A percentile compares a stretch with the other conserved stretches of the same genome.
Evolutionary conservation across 2,113 vertebrate species (phyloP).

Genomic region (Rhynchomys soricoides): DNA sequence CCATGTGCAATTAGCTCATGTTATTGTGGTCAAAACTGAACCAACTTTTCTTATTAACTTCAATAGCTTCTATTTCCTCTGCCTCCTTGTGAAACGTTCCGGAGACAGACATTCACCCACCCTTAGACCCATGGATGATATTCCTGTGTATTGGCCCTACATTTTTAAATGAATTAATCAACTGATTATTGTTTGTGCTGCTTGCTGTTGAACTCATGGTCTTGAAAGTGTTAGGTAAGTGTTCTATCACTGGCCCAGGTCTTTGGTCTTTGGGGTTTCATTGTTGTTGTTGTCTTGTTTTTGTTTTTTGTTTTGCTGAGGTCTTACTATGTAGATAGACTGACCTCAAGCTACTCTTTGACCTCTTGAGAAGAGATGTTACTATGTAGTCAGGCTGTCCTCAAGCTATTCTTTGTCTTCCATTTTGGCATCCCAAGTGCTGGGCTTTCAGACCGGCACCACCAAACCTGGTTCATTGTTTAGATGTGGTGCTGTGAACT

Average conservation of each 20-base stretch:
- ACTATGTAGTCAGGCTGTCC: background rate
- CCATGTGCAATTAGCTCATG: background rate
- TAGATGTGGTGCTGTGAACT: too few relatives aligned
- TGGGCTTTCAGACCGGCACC: background rate
- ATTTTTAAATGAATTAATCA: background rate
- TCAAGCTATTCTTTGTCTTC: background rate
- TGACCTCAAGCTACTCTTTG: background rate
- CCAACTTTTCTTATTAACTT: background rate
- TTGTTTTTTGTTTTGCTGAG: background rate
- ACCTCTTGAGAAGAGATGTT: background rate
- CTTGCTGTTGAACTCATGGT: background rate
- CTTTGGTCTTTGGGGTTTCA: background rate
- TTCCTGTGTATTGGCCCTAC: background rate
- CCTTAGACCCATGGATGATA: background rate
- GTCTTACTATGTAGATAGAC: background rate
- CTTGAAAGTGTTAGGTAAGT: background rate
- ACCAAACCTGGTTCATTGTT: background rate
- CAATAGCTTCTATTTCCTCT: background rate
- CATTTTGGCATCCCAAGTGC: too few relatives aligned
- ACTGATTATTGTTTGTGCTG: too few relatives aligned
- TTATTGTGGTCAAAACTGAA: background rate
- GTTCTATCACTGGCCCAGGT: too few relatives aligned
- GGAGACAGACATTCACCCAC: accelerated
- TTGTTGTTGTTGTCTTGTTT: background rate
- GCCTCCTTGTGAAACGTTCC: background rate